Percentiles rank a stretch among this genome's conserved stretches.
Conservation (phyloP, 2,888 invertebrate genomes). For the Camponotus fellah region DNA sequence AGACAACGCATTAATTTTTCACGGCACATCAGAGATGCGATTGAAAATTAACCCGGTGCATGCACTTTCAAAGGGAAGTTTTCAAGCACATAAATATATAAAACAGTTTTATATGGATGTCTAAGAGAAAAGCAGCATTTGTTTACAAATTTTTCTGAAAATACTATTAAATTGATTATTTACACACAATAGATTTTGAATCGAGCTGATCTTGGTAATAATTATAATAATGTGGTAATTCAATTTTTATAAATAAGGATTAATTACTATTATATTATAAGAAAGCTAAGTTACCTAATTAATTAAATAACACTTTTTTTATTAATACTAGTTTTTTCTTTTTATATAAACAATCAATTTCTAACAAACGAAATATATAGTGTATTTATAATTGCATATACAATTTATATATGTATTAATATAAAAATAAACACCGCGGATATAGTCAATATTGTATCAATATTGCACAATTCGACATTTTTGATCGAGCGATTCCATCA, state of each 20-base stretch:
- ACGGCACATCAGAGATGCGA: conserved; percentile 29
- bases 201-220: background rate
- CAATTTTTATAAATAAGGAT: background rate
- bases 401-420: background rate
- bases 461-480: conserved; percentile 6
- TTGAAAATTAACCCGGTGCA: conserved; percentile 28
- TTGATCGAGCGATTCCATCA: background rate
- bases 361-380: background rate
- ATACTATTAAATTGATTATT: background rate
- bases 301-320: background rate
- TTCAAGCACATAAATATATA: conserved; percentile 3
- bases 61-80: conserved; percentile 29
- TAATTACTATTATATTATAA: background rate
- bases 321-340: background rate
- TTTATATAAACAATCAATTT: too few relatives aligned
- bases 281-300: background rate
- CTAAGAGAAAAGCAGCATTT: background rate
- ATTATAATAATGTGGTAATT: background rate
- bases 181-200: background rate
- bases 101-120: background rate
- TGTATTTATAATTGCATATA: background rate
- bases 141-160: conserved; percentile 15
- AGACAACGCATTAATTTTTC: conserved; percentile 67
- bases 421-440: background rate
- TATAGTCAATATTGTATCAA: background rate